These are phyloP conservation scores for Paraplagusia blochii DNA, from an alignment of 2,113 vertebrate species.

Conservation along the genomic window DNA sequence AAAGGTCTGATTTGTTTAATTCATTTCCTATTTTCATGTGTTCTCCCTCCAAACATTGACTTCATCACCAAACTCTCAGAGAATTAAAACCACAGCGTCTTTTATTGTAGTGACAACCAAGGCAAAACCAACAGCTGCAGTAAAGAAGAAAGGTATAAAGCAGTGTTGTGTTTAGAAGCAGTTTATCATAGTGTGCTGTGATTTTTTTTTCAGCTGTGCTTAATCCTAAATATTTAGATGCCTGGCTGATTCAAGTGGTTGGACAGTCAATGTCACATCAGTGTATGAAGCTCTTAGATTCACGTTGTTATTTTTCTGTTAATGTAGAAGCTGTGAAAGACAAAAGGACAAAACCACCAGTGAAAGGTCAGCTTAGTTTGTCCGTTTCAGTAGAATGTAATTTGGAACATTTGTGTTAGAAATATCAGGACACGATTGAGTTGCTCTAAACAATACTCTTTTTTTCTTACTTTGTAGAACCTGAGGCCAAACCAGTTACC, in stretches of 20 bases:
- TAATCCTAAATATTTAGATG: no score
- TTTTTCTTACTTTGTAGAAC: conserved; percentile 27
- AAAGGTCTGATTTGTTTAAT: conserved; percentile 37
- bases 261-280: background rate
- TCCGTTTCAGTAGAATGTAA: background rate
- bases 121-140: conserved; percentile 16
- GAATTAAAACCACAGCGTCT: background rate
- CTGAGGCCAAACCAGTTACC: conserved; percentile 27
- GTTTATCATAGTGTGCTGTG: no score
- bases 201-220: no score
- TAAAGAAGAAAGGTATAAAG: conserved; percentile 45
- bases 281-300: no score
- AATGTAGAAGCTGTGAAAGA: conserved; percentile 15
- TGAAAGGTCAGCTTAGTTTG: conserved; percentile 12
- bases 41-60: fast-evolving
- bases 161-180: background rate
- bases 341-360: conserved; percentile 23
- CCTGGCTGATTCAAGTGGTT: conserved; percentile 2
- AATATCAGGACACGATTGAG: background rate
- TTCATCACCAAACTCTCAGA: background rate
- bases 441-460: no score
- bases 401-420: background rate
- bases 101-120: conserved; percentile 22
- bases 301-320: background rate
- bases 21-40: background rate